Evolutionary conservation across 1,140 invertebrate genomes (phyloP), one percentile per base, ranked within the genome.

Genomic region (Anadara kagoshimensis): DNA sequence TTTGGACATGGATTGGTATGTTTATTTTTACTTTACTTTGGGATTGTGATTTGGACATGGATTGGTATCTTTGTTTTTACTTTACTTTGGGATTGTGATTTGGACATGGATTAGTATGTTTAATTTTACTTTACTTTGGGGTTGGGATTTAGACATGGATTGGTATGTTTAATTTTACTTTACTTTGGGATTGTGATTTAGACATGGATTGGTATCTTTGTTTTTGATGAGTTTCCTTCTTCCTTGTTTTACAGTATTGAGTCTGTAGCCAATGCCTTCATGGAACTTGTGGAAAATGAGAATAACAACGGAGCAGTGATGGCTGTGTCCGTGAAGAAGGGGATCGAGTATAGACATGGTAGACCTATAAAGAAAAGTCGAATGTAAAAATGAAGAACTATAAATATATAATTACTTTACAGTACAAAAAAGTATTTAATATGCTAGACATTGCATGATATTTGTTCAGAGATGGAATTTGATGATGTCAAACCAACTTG

Each of bases 221-320:
- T 18, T 2, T 49, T n/a, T 4, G 47, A 49, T 4, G 4, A 18
- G 47, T 18, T 49, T n/a, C 10, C 10, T 49, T 49, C 3, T 18
- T 49, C 1, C 1, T 61, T 24, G 22, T n/a, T 44, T 67, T 70
- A 45, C 68, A 83, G 79, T 20, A 69, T 76, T 4, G 73, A 78
- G 22, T 61, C 54, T 20, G 82, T 83, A 14, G 76, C 69, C 0
- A 62, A 78, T 51, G 82, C 63, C 22, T 83, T 83, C 54, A 74
- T 81, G 63, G 49, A 77, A 47, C 68, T 83, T 29, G 73, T 78
- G 1, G 70, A 75, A 51, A 59, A 73, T 20, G 74, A 76, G 18
- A 65, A 77, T 24, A 73, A 76, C n/a, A 81, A 78, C 59, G 78
- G 79, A 5, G 78, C 76, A 5, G 72, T 81, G 0, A 75, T 83